phyloP scores from a whole-genome alignment of 2,888 invertebrate genomes.

The Drosophila quinaria region DNA sequence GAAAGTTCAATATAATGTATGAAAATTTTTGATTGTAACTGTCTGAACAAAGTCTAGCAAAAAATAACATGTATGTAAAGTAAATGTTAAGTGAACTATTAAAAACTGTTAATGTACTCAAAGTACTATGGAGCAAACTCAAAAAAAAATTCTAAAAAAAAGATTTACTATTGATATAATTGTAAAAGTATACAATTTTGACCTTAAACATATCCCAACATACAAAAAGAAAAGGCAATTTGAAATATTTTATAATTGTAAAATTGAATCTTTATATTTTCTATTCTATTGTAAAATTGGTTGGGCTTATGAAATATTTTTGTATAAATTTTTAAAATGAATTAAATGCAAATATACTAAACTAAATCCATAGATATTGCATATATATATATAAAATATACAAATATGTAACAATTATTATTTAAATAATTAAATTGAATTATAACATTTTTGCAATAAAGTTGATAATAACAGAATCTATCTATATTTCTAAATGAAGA shows the following conservation, averaged over 20 bases:
- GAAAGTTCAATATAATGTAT: background rate
- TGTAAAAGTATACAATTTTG: slow-evolving; percentile 22
- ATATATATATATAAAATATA: slow-evolving; percentile 9
- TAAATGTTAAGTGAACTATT: slow-evolving; percentile 58
- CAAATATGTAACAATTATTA: slow-evolving; percentile 45
- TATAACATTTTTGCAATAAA: slow-evolving; percentile 73
- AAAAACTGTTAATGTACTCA: slow-evolving; percentile 66
- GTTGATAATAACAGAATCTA: slow-evolving; percentile 60
- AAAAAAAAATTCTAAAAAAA: slow-evolving; percentile 19
- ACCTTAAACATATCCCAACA: slow-evolving; percentile 50
- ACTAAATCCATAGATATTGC: slow-evolving; percentile 32
- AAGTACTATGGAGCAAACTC: slow-evolving; percentile 42
- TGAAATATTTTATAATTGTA: slow-evolving; percentile 20
- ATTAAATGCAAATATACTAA: slow-evolving; percentile 33
- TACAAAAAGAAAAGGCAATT: slow-evolving; percentile 6
- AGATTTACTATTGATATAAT: slow-evolving; percentile 21
- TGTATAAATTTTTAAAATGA: slow-evolving; percentile 34
- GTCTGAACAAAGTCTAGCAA: slow-evolving; percentile 46
- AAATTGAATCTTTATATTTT: slow-evolving; percentile 11
- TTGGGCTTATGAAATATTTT: slow-evolving; percentile 46
- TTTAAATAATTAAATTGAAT: slow-evolving; percentile 57
- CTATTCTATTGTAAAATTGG: slow-evolving; percentile 37
- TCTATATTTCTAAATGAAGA: slow-evolving; percentile 34
- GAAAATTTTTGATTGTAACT: slow-evolving; percentile 26
- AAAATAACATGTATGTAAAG: slow-evolving; percentile 38